A percentile compares a stretch with the other conserved stretches of the same genome.
These are phyloP conservation scores for Gyrodactylus bullatarudis DNA, from an alignment of 1,140 invertebrate species.

Conservation along the genomic window DNA sequence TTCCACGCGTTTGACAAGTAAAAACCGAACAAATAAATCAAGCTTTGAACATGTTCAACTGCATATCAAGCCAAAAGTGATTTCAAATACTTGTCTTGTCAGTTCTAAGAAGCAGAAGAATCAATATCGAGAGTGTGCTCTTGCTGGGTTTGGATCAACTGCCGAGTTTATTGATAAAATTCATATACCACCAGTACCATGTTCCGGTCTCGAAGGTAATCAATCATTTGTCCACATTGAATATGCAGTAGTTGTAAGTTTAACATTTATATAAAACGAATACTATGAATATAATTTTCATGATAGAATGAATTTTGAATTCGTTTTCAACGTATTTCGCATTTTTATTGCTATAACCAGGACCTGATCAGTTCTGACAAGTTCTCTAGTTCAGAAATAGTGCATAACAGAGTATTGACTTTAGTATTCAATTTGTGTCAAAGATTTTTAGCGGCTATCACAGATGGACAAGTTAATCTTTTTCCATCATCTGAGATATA, in stretches of 20 bases:
- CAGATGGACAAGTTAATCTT: no score
- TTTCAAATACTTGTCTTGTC: neutral
- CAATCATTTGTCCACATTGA: neutral
- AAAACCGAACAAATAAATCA: neutral
- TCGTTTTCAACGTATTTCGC: no score
- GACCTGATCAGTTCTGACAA: no score
- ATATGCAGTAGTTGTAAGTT: neutral
- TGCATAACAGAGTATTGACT: no score
- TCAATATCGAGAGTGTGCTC: neutral
- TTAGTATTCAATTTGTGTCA: no score
- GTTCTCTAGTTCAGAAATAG: no score
- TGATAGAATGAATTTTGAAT: no score
- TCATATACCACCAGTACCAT: neutral
- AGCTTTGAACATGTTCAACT: neutral
- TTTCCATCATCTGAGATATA: no score
- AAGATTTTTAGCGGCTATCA: no score
- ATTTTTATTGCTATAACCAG: no score
- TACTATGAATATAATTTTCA: no score
- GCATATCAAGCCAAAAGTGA: neutral
- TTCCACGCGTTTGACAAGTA: neutral
- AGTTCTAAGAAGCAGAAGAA: neutral
- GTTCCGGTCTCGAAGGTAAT: neutral
- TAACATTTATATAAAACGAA: neutral
- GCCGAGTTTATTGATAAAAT: neutral
- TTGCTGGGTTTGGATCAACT: neutral